Percentiles rank a stretch among this genome's conserved stretches.
phyloP scores from a whole-genome alignment of 2,888 invertebrate genomes.

The Agrochola lychnidis region DNA sequence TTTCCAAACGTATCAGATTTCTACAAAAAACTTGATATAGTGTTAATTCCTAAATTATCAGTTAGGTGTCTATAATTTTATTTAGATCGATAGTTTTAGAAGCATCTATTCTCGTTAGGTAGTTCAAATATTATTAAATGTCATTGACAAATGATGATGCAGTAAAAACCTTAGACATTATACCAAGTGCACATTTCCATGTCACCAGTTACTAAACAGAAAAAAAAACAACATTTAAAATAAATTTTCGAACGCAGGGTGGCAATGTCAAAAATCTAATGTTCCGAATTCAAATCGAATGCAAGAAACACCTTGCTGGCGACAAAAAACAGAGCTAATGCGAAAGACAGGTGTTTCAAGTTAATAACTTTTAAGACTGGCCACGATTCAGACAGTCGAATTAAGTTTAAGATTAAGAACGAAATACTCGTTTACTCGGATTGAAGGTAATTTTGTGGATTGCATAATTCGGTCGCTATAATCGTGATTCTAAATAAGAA shows the following conservation, averaged over 20 bases:
- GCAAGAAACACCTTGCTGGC: slow-evolving; percentile 79
- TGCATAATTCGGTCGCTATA: slow-evolving; percentile 13
- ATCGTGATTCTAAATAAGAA: slow-evolving; percentile 4
- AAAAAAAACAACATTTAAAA: slow-evolving; percentile 32
- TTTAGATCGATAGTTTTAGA: slow-evolving; percentile 9
- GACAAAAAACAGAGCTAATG: slow-evolving; percentile 79
- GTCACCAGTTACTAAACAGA: not conserved
- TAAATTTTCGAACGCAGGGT: slow-evolving; percentile 37
- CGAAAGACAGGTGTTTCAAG: slow-evolving; percentile 80
- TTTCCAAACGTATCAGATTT: slow-evolving; percentile 30
- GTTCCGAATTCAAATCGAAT: slow-evolving; percentile 76
- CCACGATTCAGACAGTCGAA: slow-evolving; percentile 58
- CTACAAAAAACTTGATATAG: slow-evolving; percentile 26
- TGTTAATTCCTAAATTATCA: slow-evolving; percentile 38
- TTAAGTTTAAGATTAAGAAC: slow-evolving; percentile 59
- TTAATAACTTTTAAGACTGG: slow-evolving; percentile 65
- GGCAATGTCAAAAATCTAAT: slow-evolving; percentile 73
- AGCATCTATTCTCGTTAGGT: not conserved
- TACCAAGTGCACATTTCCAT: not conserved
- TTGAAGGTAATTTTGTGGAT: slow-evolving; percentile 44
- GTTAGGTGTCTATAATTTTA: slow-evolving; percentile 9
- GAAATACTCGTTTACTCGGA: slow-evolving; percentile 48
- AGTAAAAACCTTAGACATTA: not conserved
- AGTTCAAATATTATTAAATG: not conserved
- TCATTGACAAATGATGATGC: too few species aligned